Conservation (phyloP, 2,797 vertebrate species). For the Muscicapa comitata region DNA sequence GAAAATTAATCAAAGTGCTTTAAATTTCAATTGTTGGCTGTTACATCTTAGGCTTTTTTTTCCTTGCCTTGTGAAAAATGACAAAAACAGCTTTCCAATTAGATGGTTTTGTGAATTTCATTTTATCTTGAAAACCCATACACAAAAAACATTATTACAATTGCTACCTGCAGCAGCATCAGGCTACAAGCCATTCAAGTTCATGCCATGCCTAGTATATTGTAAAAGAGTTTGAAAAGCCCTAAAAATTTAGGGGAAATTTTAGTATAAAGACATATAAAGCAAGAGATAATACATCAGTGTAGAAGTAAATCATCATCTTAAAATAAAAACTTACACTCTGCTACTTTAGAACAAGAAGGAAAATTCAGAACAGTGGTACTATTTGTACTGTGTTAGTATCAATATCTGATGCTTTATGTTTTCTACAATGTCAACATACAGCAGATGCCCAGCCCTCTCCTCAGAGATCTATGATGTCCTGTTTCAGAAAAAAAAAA, state of each 20-base stretch:
- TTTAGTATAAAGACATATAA: background rate
- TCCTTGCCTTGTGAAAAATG: background rate
- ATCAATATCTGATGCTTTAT: constrained; percentile 8
- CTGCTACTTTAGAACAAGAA: background rate
- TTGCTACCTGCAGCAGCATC: background rate
- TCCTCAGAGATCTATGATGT: background rate
- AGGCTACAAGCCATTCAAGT: background rate
- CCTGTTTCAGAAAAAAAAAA: background rate
- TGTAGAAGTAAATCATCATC: background rate
- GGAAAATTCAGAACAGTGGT: background rate
- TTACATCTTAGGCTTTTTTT: background rate
- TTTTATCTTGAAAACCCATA: background rate
- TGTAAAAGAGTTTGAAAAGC: background rate
- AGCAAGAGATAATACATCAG: background rate
- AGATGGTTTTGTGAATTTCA: background rate
- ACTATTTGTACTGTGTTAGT: background rate
- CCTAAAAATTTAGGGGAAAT: background rate
- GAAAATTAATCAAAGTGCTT: background rate
- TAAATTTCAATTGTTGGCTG: background rate
- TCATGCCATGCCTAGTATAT: background rate
- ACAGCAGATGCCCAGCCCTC: constrained; percentile 20
- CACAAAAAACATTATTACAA: background rate
- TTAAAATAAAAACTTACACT: background rate
- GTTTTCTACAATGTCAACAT: constrained; percentile 17
- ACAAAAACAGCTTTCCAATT: background rate